phyloP scores from a whole-genome alignment of 2,113 vertebrate genomes.

The Phrynosoma platyrhinos region DNA sequence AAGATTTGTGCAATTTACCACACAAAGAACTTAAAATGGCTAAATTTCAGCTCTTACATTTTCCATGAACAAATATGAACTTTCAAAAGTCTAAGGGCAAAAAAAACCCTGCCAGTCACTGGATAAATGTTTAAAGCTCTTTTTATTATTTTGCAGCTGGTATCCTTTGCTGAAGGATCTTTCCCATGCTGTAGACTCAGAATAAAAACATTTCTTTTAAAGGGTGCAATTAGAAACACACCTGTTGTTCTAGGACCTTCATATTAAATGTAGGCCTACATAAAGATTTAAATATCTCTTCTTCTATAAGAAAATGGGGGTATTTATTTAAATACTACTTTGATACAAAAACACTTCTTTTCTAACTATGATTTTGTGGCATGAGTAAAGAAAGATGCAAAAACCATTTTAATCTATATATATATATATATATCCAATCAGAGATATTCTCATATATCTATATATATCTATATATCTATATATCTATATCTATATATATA shows the following conservation, averaged over 20 bases:
- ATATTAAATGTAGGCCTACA: slow-evolving; percentile 40
- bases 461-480: too few species aligned
- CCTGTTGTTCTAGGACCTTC: slow-evolving; percentile 65
- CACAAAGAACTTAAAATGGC: slow-evolving; percentile 17
- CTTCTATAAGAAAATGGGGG: not conserved
- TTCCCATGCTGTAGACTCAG: slow-evolving; percentile 54
- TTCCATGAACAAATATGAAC: slow-evolving; percentile 64
- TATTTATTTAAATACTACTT: slow-evolving; percentile 8
- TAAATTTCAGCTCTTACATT: slow-evolving; percentile 55
- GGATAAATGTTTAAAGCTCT: slow-evolving; percentile 68
- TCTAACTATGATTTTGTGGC: not conserved
- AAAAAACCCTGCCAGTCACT: slow-evolving; percentile 51
- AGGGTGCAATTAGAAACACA: slow-evolving; percentile 72
- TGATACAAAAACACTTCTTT: slow-evolving; percentile 2
- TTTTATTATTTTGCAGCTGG: slow-evolving; percentile 71
- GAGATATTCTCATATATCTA: not conserved
- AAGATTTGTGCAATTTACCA: slow-evolving; percentile 47
- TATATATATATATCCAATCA: too few species aligned
- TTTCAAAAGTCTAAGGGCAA: slow-evolving; percentile 53
- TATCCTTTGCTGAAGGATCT: slow-evolving; percentile 71
- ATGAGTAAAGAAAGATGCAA: not conserved
- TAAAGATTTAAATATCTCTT: slow-evolving; percentile 28
- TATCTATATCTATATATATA: too few species aligned
- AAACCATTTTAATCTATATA: too few species aligned
- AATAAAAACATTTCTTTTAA: slow-evolving; percentile 69